Evolutionary conservation across 2,888 invertebrate genomes (phyloP).

Genomic region (Monoplex corrugatus): DNA sequence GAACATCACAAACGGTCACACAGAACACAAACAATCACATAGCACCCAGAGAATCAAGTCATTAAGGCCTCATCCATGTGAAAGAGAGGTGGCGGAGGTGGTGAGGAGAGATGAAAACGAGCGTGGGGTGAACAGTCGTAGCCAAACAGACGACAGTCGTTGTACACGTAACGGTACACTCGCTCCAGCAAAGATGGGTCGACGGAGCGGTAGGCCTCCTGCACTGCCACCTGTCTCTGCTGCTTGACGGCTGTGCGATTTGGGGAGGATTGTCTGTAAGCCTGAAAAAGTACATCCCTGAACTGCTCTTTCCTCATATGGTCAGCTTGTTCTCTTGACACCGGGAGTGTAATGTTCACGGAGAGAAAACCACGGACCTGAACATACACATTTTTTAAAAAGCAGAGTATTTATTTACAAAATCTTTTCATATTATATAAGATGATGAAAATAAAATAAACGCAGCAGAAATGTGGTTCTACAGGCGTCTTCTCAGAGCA

Average conservation of each 20-base stretch:
- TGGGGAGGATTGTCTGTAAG: not conserved
- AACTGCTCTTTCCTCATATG: not conserved
- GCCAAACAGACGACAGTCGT: constrained; percentile 31
- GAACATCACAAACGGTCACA: too few species aligned
- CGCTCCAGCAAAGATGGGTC: not conserved
- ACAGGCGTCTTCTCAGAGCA: too few species aligned
- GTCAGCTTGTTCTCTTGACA: not conserved
- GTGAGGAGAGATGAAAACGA: not conserved
- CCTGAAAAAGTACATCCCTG: not conserved
- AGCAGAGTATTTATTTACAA: too few species aligned
- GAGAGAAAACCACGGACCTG: constrained; percentile 27
- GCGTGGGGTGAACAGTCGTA: not conserved
- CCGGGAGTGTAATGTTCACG: not conserved
- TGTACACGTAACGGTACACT: not conserved
- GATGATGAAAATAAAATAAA: too few species aligned
- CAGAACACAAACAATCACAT: too few species aligned
- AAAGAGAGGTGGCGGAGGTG: not conserved
- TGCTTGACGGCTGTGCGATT: not conserved
- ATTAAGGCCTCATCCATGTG: not conserved
- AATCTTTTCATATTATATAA: too few species aligned
- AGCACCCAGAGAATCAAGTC: too few species aligned
- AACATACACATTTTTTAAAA: not conserved
- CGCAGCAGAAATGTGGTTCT: too few species aligned
- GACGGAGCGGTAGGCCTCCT: constrained; percentile 5
- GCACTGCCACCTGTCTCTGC: not conserved